Conservation (phyloP, 1,140 invertebrate genomes). For the Plectus sambesii region DNA sequence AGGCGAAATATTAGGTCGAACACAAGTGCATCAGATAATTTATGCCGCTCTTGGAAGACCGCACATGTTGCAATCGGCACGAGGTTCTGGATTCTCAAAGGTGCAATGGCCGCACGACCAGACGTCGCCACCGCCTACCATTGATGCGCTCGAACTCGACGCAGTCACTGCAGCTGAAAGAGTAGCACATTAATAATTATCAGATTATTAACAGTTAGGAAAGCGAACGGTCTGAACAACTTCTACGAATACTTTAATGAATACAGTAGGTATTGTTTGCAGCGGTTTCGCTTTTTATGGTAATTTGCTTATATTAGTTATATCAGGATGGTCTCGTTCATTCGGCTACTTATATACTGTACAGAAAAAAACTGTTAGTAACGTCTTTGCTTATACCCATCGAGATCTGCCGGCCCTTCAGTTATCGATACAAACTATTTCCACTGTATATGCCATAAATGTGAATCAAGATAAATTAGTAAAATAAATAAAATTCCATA, state of each 20-base stretch:
- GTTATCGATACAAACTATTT: background rate
- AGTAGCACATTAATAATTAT: slow-evolving; percentile 4
- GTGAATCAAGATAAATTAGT: background rate
- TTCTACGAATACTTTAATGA: background rate
- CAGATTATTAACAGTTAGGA: slow-evolving; percentile 8
- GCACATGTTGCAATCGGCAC: slow-evolving; percentile 34
- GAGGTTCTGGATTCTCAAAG: slow-evolving; percentile 30
- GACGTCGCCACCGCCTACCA: background rate
- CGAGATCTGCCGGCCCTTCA: too few species aligned
- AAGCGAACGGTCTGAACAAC: background rate
- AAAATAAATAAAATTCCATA: background rate
- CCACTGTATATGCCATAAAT: background rate
- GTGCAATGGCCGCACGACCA: slow-evolving; percentile 41
- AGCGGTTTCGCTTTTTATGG: too few species aligned
- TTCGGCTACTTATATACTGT: too few species aligned
- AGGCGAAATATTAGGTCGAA: background rate
- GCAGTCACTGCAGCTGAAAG: background rate
- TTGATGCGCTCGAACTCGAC: background rate
- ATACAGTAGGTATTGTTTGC: too few species aligned
- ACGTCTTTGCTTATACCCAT: too few species aligned
- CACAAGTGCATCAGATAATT: too few species aligned
- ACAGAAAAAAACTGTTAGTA: too few species aligned
- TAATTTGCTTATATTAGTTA: too few species aligned
- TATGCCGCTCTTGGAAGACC: slow-evolving; percentile 23
- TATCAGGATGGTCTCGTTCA: too few species aligned